These are phyloP conservation scores for Triops cancriformis DNA, from an alignment of 1,140 invertebrate species.

Conservation along the genomic window DNA sequence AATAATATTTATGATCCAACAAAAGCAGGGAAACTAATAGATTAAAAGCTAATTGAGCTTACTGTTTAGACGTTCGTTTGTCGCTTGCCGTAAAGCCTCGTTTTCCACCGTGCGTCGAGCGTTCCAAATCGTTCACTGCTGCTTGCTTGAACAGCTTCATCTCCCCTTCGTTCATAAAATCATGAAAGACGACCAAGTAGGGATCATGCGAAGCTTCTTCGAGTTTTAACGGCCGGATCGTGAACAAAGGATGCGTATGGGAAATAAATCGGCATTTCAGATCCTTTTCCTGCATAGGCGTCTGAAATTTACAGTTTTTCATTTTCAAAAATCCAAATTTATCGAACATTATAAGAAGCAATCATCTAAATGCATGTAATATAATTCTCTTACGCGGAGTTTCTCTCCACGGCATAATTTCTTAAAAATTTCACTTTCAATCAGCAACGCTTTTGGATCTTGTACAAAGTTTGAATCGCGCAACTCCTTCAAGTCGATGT, in stretches of 20 bases:
- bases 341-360: conserved; percentile 1
- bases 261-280: conserved; percentile 41
- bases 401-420: conserved; percentile 42
- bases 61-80: conserved; percentile 24
- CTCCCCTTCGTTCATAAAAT: conserved; percentile 44
- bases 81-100: not conserved
- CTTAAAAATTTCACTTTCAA: conserved; percentile 22
- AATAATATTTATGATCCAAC: no score
- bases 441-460: conserved; percentile 5
- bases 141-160: conserved; percentile 42
- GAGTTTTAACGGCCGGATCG: conserved; percentile 44
- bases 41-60: conserved; percentile 18
- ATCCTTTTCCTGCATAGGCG: conserved; percentile 33
- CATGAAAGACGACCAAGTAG: conserved; percentile 44
- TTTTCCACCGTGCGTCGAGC: conserved; percentile 25
- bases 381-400: conserved; percentile 34
- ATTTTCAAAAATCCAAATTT: not conserved
- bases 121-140: conserved; percentile 44
- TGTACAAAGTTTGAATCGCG: not conserved
- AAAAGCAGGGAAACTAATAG: not conserved
- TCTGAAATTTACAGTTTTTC: conserved; percentile 28
- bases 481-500: not conserved
- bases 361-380: not conserved
- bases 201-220: conserved; percentile 45
- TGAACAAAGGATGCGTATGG: conserved; percentile 40